A percentile compares a stretch with the other conserved stretches of the same genome.
Evolutionary conservation across 1,140 invertebrate genomes (phyloP).

Genomic region (Drosophila biarmipes): DNA sequence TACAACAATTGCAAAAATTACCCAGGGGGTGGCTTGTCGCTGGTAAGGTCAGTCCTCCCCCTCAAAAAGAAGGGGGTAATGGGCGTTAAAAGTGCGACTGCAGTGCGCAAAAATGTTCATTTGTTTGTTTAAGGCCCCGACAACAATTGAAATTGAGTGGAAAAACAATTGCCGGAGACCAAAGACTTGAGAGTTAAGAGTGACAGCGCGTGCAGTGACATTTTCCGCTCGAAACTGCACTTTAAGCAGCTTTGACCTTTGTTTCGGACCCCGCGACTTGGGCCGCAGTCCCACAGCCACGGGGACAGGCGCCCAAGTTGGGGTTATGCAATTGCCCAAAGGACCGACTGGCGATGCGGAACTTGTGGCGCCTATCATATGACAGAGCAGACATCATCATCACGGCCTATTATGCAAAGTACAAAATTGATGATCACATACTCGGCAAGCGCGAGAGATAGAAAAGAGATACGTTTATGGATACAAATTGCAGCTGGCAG

Average conservation of each 20-base stretch:
- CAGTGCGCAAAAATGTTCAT: constrained; percentile 72
- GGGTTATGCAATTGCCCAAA: constrained; percentile 37
- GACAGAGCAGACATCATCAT: constrained; percentile 45
- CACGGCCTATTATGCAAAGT: constrained; percentile 65
- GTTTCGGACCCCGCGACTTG: constrained; percentile 18
- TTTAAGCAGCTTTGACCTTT: constrained; percentile 75
- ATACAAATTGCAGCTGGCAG: constrained; percentile 66
- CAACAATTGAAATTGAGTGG: constrained; percentile 79
- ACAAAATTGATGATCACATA: constrained; percentile 59
- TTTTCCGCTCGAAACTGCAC: constrained; percentile 66
- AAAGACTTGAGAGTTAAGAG: constrained; percentile 31
- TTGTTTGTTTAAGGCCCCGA: constrained; percentile 51
- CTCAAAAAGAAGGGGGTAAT: not conserved
- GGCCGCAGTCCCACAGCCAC: not conserved
- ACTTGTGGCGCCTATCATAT: constrained; percentile 51
- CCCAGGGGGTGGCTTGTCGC: constrained; percentile 23
- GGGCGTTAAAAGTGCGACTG: constrained; percentile 65
- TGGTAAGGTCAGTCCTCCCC: constrained; percentile 35
- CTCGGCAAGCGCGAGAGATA: constrained; percentile 3
- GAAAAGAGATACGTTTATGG: constrained; percentile 51
- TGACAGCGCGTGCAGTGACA: constrained; percentile 74
- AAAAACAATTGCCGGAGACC: constrained; percentile 54
- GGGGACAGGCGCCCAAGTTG: not conserved
- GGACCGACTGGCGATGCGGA: constrained; percentile 45
- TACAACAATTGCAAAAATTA: constrained; percentile 49